A percentile compares a stretch with the other conserved stretches of the same genome.
Conservation (phyloP, 92 coral and sea anemone species). For the Hydrozoanthus gracilis region DNA sequence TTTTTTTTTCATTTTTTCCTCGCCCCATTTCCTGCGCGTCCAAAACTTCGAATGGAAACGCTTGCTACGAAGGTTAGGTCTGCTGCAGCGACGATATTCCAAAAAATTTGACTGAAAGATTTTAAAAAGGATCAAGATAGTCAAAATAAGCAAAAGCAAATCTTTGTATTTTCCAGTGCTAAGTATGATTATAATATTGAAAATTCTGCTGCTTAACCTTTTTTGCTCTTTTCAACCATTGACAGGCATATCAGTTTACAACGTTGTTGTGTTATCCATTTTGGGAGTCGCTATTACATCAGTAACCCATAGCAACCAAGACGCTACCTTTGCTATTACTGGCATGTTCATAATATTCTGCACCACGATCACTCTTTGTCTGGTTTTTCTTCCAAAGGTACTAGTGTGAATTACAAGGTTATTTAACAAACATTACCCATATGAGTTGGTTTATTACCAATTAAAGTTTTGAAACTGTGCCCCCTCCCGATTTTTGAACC, state of each 20-base stretch:
- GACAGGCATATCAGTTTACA: constrained; percentile 79
- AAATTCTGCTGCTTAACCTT: no score
- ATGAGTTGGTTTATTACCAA: neutral
- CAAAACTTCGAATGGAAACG: no score
- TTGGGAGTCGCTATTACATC: constrained; percentile 72
- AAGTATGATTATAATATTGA: neutral
- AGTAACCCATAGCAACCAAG: constrained; percentile 64
- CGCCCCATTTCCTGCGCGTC: no score
- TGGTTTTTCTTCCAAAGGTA: constrained; percentile 83
- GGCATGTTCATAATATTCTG: constrained; percentile 75
- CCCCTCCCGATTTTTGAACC: no score
- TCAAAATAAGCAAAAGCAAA: no score
- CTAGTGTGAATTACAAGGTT: neutral
- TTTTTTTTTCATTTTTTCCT: no score
- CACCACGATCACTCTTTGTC: constrained; percentile 76
- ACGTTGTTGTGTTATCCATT: constrained; percentile 73
- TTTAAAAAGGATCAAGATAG: no score
- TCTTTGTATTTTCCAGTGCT: no score
- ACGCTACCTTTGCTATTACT: constrained; percentile 70
- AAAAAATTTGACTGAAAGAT: no score
- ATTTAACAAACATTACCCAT: neutral
- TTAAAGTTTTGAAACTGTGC: no score
- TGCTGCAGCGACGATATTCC: no score
- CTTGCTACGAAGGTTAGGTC: no score
- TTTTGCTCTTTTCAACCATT: neutral